A percentile compares a stretch with the other conserved stretches of the same genome.
Evolutionary conservation across 2,888 invertebrate species (phyloP).

Genomic region (Nemotelus pantherinus): DNA sequence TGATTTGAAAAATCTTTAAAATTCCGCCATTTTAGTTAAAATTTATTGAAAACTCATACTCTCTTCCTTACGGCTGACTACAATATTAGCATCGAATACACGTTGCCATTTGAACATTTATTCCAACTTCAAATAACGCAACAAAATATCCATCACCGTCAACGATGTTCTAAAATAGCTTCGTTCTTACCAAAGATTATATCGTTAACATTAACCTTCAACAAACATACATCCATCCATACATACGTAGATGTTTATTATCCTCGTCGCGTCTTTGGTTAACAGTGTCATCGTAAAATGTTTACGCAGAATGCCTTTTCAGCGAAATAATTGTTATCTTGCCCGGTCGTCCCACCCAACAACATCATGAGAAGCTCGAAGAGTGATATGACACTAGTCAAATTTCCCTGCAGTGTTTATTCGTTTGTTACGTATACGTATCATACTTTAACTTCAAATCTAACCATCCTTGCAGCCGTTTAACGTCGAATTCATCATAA

Average conservation of each 20-base stretch:
- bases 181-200: constrained; percentile 31
- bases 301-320: constrained; percentile 24
- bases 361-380: neutral
- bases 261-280: constrained; percentile 11
- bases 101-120: too few relatives aligned
- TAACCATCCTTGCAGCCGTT: constrained; percentile 34
- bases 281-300: constrained; percentile 27
- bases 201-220: constrained; percentile 39
- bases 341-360: neutral
- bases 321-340: constrained; percentile 7
- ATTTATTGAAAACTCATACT: too few relatives aligned
- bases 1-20: too few relatives aligned
- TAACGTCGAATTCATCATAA: constrained; percentile 35
- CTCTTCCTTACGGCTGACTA: too few relatives aligned
- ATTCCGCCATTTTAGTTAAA: too few relatives aligned
- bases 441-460: constrained; percentile 6
- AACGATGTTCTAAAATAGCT: neutral
- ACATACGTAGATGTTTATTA: constrained; percentile 14
- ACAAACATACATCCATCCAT: neutral
- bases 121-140: too few relatives aligned
- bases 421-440: neutral
- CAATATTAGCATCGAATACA: too few relatives aligned
- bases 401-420: neutral
- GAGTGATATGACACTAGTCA: neutral
- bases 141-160: neutral